Evolutionary conservation across 2,113 vertebrate genomes (phyloP).

Genomic region (Bufo bufo): DNA sequence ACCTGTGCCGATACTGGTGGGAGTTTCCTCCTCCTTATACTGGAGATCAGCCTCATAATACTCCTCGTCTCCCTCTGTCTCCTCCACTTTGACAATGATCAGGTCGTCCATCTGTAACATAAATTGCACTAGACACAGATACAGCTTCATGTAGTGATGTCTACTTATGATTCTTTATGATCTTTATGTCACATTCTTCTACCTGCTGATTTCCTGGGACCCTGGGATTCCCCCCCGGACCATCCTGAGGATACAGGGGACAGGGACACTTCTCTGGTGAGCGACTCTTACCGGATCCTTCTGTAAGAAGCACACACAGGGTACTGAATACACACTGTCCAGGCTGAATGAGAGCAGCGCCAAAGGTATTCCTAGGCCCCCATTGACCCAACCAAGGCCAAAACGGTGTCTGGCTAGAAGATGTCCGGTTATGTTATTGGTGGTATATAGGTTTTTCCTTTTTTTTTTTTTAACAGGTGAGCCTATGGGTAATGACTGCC

Average conservation of each 20-base stretch:
- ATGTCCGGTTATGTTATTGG: too few species aligned
- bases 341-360: background rate
- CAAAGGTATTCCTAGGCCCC: too few species aligned
- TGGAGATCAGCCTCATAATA: background rate
- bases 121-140: background rate
- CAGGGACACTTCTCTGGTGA: background rate
- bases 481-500: too few species aligned
- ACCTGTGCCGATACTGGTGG: background rate
- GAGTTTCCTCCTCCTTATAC: background rate
- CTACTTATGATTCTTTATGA: background rate
- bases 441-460: too few species aligned
- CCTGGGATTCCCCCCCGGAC: background rate
- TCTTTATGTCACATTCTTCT: background rate
- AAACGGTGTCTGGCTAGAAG: too few species aligned
- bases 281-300: background rate
- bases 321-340: background rate
- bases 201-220: background rate
- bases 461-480: too few species aligned
- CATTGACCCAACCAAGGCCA: too few species aligned
- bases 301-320: background rate
- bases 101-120: background rate
- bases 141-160: background rate
- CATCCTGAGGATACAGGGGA: background rate
- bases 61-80: background rate
- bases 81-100: constrained; percentile 4